phyloP scores from a whole-genome alignment of 1,140 invertebrate species.

The Drosophila truncata region DNA sequence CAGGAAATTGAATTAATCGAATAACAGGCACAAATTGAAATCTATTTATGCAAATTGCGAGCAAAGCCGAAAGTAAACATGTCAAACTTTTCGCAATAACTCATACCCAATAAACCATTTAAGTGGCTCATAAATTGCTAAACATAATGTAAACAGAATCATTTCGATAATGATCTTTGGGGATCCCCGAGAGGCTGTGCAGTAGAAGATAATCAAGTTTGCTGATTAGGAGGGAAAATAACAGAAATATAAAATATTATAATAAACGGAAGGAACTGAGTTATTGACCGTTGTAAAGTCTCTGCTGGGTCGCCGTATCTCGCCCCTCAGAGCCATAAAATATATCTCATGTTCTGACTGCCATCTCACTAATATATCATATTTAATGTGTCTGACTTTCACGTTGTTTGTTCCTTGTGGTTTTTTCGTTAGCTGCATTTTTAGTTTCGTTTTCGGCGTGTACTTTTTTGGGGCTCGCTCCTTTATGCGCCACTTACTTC shows the following conservation, averaged over 20 bases:
- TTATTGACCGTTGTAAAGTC: constrained; percentile 42
- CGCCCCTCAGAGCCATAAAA: constrained; percentile 56
- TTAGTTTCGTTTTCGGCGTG: constrained; percentile 49
- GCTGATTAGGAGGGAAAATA: constrained; percentile 18
- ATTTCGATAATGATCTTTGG: constrained; percentile 27
- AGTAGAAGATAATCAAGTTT: constrained; percentile 15
- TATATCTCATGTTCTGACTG: constrained; percentile 71
- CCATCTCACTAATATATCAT: constrained; percentile 76
- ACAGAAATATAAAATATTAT: constrained; percentile 40
- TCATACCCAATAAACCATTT: neutral
- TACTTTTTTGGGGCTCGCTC: constrained; percentile 29
- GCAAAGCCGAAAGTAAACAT: neutral
- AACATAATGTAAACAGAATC: constrained; percentile 12
- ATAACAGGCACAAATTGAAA: neutral
- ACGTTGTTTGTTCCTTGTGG: constrained; percentile 51
- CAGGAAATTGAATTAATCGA: constrained; percentile 17
- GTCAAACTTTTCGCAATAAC: constrained; percentile 5
- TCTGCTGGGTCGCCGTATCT: constrained; percentile 31
- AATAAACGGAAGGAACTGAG: constrained; percentile 25
- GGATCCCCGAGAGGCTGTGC: neutral
- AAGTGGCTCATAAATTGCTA: constrained; percentile 17
- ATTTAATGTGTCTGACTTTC: constrained; percentile 78
- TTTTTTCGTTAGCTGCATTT: constrained; percentile 46
- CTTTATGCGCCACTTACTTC: constrained; percentile 75
- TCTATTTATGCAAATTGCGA: constrained; percentile 2